These are phyloP conservation scores for Charaxes varanes DNA, from an alignment of 1,140 invertebrate genomes.

Conservation along the genomic window DNA sequence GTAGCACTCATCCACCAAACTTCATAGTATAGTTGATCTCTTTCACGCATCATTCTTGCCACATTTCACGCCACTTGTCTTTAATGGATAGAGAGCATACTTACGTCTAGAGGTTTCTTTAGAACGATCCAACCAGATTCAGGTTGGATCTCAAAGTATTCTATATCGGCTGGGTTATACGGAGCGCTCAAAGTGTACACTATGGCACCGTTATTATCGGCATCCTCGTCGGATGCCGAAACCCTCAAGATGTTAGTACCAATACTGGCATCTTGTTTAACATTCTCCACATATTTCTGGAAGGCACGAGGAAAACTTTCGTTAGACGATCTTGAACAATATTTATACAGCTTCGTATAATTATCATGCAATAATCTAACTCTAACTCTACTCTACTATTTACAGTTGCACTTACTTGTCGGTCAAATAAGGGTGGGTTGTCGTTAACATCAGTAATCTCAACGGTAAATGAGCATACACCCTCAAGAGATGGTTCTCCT, in stretches of 20 bases:
- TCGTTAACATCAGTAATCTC: constrained; percentile 97
- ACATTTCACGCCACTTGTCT: constrained; percentile 31
- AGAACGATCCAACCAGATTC: constrained; percentile 97
- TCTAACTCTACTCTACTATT: constrained; percentile 19
- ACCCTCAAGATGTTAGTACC: constrained; percentile 95
- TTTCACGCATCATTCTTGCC: constrained; percentile 63
- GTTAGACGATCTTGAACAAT: constrained; percentile 3
- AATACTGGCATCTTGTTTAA: constrained; percentile 96
- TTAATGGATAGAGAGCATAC: constrained; percentile 67
- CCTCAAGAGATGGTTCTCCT: constrained; percentile 95
- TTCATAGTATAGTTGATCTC: constrained; percentile 66
- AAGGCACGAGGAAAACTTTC: constrained; percentile 38
- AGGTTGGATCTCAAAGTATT: constrained; percentile 96
- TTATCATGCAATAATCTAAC: constrained; percentile 12
- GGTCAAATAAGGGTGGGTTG: constrained; percentile 94
- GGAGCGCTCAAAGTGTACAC: constrained; percentile 92
- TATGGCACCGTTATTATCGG: constrained; percentile 96
- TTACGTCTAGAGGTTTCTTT: constrained; percentile 95
- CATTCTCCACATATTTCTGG: constrained; percentile 96
- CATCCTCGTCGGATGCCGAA: constrained; percentile 96
- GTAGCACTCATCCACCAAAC: constrained; percentile 75
- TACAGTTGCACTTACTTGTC: constrained; percentile 82
- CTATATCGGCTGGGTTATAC: constrained; percentile 88
- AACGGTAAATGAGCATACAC: constrained; percentile 96
- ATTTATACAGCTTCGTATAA: constrained; percentile 15